Percentiles rank a stretch among this genome's conserved stretches.
phyloP scores from a whole-genome alignment of 2,888 invertebrate genomes.

The Drosophila neotestacea region DNA sequence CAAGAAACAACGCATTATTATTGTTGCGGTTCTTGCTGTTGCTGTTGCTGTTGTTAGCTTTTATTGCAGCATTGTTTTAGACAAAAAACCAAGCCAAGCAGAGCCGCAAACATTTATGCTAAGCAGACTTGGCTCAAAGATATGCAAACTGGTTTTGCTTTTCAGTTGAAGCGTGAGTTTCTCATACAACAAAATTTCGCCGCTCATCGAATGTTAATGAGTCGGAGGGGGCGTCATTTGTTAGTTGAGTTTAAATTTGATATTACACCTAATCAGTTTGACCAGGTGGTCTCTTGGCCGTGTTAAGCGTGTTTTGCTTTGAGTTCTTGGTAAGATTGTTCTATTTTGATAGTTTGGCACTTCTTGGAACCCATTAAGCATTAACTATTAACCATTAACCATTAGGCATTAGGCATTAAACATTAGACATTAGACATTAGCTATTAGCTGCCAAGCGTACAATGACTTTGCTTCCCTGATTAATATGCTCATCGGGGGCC shows the following conservation, averaged over 20 bases:
- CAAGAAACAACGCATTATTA: conserved; percentile 59
- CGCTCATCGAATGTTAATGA: conserved; percentile 71
- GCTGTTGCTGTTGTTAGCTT: conserved; percentile 26
- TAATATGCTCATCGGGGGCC: conserved; percentile 54
- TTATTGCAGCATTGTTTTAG: conserved; percentile 62
- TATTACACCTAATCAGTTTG: conserved; percentile 52
- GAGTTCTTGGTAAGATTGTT: conserved; percentile 75
- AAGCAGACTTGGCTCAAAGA: conserved; percentile 40
- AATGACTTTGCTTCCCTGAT: conserved; percentile 70
- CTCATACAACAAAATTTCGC: conserved; percentile 41
- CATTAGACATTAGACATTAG: conserved; percentile 45
- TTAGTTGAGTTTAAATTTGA: conserved; percentile 42
- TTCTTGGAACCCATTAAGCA: conserved; percentile 71
- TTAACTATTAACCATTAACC: conserved; percentile 36
- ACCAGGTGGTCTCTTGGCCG: conserved; percentile 61
- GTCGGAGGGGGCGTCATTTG: conserved; percentile 69
- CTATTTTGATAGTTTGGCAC: conserved; percentile 69
- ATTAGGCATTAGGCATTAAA: conserved; percentile 37
- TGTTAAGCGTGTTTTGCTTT: conserved; percentile 16
- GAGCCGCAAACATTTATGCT: conserved; percentile 49
- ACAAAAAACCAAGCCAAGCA: not conserved
- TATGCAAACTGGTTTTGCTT: conserved; percentile 68
- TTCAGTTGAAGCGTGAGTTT: conserved; percentile 24
- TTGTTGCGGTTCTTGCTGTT: conserved; percentile 19
- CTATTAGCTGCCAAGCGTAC: conserved; percentile 51